phyloP scores from a whole-genome alignment of 2,797 vertebrate genomes.

The Pteronotus mesoamericanus region DNA sequence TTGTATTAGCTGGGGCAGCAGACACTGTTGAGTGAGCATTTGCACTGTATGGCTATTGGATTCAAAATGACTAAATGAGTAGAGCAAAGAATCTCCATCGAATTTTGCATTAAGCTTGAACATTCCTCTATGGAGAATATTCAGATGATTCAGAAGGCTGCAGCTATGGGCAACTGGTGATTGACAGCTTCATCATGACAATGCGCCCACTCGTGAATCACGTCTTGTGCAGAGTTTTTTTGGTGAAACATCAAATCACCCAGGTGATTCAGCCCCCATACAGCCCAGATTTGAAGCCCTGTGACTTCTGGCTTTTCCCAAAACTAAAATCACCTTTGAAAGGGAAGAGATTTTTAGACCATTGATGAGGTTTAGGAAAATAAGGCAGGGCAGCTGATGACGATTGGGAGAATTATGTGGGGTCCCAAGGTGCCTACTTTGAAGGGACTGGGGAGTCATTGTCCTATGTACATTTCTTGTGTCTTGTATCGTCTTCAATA shows the following conservation, averaged over 20 bases:
- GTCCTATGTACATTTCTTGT: background rate
- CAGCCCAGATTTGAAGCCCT: background rate
- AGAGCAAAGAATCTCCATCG: background rate
- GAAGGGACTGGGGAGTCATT: background rate
- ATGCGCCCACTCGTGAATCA: background rate
- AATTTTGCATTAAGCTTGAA: background rate
- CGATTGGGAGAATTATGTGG: background rate
- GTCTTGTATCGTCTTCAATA: background rate
- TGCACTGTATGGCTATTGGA: background rate
- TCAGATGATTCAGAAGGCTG: background rate
- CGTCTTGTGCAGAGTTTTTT: background rate
- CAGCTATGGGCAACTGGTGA: background rate
- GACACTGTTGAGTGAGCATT: background rate
- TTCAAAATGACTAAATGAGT: background rate
- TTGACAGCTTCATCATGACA: background rate
- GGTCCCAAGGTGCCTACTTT: background rate
- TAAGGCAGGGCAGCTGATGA: background rate
- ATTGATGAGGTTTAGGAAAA: background rate
- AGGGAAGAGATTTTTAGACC: background rate
- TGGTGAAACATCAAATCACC: background rate
- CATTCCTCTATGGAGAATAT: background rate
- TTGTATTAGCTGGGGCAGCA: background rate
- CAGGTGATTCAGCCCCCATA: too few relatives aligned
- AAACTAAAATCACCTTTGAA: background rate
- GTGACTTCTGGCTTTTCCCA: background rate